Evolutionary conservation across 2,113 vertebrate genomes (phyloP).

Genomic region (Elachura formosa): DNA sequence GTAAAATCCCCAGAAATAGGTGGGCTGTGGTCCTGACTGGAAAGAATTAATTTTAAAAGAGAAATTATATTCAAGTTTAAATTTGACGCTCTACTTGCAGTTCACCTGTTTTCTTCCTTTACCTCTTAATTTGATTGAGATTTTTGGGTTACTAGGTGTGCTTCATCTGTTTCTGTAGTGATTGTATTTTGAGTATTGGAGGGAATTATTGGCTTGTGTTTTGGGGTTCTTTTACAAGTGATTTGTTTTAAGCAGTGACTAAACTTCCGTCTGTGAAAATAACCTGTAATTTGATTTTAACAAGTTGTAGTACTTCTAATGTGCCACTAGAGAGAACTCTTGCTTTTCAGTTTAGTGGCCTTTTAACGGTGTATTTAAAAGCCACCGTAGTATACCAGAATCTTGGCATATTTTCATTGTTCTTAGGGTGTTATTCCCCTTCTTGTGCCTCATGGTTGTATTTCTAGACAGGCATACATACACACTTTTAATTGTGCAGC

Average conservation of each 20-base stretch:
- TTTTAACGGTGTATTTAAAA: background rate
- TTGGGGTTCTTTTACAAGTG: background rate
- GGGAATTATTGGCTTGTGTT: background rate
- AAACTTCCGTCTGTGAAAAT: background rate
- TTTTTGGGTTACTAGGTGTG: background rate
- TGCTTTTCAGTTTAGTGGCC: background rate
- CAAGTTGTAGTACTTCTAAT: background rate
- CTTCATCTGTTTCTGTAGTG: background rate
- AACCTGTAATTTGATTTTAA: background rate
- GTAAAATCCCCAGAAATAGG: background rate
- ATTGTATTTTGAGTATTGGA: background rate
- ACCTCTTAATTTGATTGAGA: background rate
- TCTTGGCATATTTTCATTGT: background rate
- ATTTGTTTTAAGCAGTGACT: background rate
- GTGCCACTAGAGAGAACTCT: slow-evolving; percentile 42
- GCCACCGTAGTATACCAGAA: background rate
- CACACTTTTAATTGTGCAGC: background rate
- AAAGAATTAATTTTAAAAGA: background rate
- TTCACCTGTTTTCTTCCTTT: background rate
- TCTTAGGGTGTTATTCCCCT: background rate
- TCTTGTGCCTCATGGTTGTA: background rate
- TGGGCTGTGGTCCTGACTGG: background rate
- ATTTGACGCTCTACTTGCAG: background rate
- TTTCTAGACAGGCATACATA: background rate
- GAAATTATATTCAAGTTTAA: background rate